These are phyloP conservation scores for Podocnemis expansa DNA, from an alignment of 2,113 vertebrate genomes.

Conservation along the genomic window DNA sequence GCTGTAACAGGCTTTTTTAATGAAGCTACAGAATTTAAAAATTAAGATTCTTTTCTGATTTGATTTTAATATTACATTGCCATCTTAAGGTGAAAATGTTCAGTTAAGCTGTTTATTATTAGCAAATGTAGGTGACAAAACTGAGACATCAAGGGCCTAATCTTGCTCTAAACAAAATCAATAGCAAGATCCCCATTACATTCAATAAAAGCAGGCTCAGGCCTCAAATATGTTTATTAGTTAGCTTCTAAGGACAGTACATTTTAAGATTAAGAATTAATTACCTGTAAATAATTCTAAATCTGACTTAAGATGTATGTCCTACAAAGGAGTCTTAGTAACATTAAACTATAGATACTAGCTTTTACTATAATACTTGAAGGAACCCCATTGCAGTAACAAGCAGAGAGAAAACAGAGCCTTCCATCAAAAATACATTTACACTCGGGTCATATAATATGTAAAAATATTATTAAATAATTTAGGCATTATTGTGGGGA, in stretches of 20 bases:
- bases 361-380: background rate
- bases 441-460: background rate
- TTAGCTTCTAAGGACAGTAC: background rate
- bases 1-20: background rate
- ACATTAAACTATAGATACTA: background rate
- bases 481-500: background rate
- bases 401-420: background rate
- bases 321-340: background rate
- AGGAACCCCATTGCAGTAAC: background rate
- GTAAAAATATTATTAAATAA: background rate
- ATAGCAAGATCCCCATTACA: accelerated
- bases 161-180: background rate
- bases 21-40: background rate
- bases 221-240: background rate
- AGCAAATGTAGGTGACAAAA: background rate
- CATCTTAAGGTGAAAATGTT: too few relatives aligned
- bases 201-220: background rate
- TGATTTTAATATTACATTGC: accelerated
- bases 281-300: background rate
- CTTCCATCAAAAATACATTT: background rate
- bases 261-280: background rate
- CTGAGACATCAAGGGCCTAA: background rate
- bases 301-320: background rate
- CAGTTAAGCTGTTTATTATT: background rate
- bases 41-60: background rate